Evolutionary conservation across 2,113 vertebrate genomes (phyloP).

Genomic region (Neogale vison): DNA sequence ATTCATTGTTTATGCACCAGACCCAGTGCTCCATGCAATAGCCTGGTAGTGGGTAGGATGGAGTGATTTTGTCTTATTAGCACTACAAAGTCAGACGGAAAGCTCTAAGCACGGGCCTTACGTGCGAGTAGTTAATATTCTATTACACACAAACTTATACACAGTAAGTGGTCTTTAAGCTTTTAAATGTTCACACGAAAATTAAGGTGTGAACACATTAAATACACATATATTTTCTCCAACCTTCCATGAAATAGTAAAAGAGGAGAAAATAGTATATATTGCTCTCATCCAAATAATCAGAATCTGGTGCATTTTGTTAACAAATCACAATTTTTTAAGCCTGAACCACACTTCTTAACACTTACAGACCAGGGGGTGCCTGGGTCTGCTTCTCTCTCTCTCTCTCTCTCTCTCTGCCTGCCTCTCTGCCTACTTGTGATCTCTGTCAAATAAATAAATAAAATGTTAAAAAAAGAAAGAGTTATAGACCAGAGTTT

Average conservation of each 20-base stretch:
- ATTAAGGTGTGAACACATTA: conserved; percentile 15
- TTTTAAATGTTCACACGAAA: conserved; percentile 68
- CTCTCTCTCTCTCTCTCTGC: no score
- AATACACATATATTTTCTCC: conserved; percentile 35
- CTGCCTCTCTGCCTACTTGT: no score
- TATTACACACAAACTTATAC: conserved; percentile 57
- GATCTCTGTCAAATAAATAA: no score
- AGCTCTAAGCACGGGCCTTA: conserved; percentile 70
- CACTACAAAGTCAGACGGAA: conserved; percentile 77
- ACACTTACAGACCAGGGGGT: no score
- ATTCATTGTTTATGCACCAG: no score
- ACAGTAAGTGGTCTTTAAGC: conserved; percentile 72
- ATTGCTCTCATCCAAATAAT: background rate
- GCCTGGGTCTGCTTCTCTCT: no score
- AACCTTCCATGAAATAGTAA: conserved; percentile 6
- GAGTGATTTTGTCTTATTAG: conserved; percentile 60
- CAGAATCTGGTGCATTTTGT: background rate
- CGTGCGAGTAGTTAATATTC: conserved; percentile 78
- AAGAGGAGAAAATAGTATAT: conserved; percentile 14
- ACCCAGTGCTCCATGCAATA: no score
- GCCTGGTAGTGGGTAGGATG: no score
- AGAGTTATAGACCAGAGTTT: no score
- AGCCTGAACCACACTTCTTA: background rate
- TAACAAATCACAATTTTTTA: background rate
- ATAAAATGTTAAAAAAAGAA: no score